phyloP scores from a whole-genome alignment of 2,113 vertebrate genomes.

The Dipodomys stephensi region DNA sequence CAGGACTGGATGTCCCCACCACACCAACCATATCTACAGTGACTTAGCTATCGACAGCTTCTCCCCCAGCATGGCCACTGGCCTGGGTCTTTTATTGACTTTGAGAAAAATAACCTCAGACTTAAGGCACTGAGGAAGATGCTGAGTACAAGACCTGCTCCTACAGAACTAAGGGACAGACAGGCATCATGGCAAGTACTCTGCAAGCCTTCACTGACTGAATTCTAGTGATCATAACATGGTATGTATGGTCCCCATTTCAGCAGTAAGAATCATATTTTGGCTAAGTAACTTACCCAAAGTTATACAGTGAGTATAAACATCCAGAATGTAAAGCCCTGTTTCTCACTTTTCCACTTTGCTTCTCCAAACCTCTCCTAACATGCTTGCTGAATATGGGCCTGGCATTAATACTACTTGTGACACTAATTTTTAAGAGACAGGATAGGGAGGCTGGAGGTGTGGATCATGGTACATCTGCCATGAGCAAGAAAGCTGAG shows the following conservation, averaged over 20 bases:
- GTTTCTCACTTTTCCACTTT: no score
- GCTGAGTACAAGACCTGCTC: not conserved
- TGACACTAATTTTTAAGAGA: conserved; percentile 22
- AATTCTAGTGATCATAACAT: not conserved
- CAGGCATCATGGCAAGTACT: not conserved
- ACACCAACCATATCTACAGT: not conserved
- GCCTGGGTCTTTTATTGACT: not conserved
- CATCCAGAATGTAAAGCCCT: conserved; percentile 21
- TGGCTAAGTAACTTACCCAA: conserved; percentile 15
- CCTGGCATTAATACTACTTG: not conserved
- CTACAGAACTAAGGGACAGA: not conserved
- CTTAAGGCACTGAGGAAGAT: not conserved
- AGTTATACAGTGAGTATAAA: not conserved
- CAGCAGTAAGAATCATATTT: conserved; percentile 35
- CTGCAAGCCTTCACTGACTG: not conserved
- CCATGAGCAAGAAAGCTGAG: not conserved
- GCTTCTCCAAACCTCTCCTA: not conserved
- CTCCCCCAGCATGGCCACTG: not conserved
- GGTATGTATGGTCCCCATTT: not conserved
- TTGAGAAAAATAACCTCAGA: conserved; percentile 26
- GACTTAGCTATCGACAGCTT: not conserved
- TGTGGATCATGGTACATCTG: not conserved
- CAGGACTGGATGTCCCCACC: not conserved
- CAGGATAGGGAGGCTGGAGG: not conserved
- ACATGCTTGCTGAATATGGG: not conserved